These are phyloP conservation scores for Parambassis ranga DNA, from an alignment of 2,797 vertebrate species.

Conservation along the genomic window DNA sequence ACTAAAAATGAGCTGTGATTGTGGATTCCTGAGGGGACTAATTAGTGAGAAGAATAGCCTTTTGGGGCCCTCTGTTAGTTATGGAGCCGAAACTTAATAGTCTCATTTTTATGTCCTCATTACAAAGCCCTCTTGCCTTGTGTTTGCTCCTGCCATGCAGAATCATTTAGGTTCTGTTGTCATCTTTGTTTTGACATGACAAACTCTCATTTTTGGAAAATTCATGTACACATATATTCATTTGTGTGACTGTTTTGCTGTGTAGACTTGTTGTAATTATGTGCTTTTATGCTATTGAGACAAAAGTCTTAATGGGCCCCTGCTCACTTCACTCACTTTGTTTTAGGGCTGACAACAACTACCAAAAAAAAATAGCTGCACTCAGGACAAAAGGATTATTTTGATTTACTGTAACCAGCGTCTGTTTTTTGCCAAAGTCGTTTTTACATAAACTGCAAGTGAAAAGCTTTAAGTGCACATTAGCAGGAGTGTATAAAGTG, in stretches of 20 bases:
- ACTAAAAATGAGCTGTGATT: conserved; percentile 47
- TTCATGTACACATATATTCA: not conserved
- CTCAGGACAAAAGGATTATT: not conserved
- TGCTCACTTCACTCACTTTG: not conserved
- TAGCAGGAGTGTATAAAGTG: not conserved
- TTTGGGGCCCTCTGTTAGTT: conserved; percentile 68
- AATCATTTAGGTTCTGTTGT: conserved; percentile 30
- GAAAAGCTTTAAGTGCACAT: not conserved
- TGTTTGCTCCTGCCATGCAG: conserved; percentile 16
- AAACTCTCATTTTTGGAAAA: conserved; percentile 7
- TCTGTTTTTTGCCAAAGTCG: not conserved
- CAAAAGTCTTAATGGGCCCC: not conserved
- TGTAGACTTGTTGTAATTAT: not conserved
- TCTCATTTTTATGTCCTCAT: conserved; percentile 70
- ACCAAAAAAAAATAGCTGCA: not conserved
- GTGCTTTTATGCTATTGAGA: not conserved
- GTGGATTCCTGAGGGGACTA: conserved; percentile 71
- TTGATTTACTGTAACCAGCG: conserved; percentile 12
- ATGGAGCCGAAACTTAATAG: conserved; percentile 61
- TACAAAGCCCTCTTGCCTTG: conserved; percentile 33
- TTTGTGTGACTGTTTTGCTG: not conserved
- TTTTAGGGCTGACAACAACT: not conserved
- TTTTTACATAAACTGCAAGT: not conserved
- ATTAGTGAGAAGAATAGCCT: conserved; percentile 75
- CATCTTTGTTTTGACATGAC: conserved; percentile 27